Base-by-base conservation (phyloP, 2,113 vertebrate species). In the Rhabdomys dilectus region DNA sequence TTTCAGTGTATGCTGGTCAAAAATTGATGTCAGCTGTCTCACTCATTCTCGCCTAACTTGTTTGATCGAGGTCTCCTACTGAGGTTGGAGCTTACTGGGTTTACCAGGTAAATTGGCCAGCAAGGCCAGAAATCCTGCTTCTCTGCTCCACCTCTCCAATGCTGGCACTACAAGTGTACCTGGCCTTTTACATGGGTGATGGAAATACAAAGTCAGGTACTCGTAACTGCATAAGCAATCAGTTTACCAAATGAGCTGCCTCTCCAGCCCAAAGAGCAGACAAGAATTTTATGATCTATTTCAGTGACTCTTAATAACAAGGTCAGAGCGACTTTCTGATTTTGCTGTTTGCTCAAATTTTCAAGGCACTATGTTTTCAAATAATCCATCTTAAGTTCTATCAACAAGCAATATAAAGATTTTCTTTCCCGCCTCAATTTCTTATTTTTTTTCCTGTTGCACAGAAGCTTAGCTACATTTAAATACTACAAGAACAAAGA, bases 341-440 rank as follows among this genome's bases (percentile, higher is more conserved):
- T 70, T 45, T 73, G 4, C 7, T 53, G 9, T 89, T 64, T 84
- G 72, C 2, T 82, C 42, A 72, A 31, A 26, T 84, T 56, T 51
- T 34, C 64, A 51, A 39, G 39, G 16, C 7, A 17, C 42, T 24
- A 51, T 15, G 51, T 81, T 82, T n/a, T 51, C 39, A 36, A 11
- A 36, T 11, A 89, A 53, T 42, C 2, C 58, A 29, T 62, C 76
- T 77, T 73, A 56, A 93, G 60, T 6, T 17, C 51, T 22, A 60
- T 48, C 39, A 88, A 3, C 2, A n/a, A 62, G 31, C 11, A 24
- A 87, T 68, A 36, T 48, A 36, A 95, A 92, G 1, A 34, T 56
- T 39, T 77, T 64, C 66, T 91, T 87, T 86, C 24, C 62, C 6
- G 82, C 68, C 5, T 92, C 90, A 53, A 96, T 87, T 92, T 91